Conservation (phyloP, 2,797 vertebrate species). For the Galago senegalensis region DNA sequence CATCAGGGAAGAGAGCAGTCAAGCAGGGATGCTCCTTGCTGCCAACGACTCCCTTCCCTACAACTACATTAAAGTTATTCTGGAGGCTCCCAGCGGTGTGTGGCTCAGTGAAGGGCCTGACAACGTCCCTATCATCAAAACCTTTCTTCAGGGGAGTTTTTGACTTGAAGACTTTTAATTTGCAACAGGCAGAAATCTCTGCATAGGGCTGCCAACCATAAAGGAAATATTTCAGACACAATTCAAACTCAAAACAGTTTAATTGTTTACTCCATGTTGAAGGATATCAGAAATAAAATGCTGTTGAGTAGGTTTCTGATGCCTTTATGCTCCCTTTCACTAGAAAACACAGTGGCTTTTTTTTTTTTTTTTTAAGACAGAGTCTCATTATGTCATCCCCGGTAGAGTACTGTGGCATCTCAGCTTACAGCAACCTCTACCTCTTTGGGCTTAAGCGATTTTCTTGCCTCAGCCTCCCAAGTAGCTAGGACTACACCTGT, state of each 20-base stretch:
- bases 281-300: constrained; percentile 16
- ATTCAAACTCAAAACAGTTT: constrained; percentile 47
- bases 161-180: not conserved
- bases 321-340: not conserved
- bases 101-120: not conserved
- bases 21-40: constrained; percentile 48
- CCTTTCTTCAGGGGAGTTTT: not conserved
- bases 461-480: no score
- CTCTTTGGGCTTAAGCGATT: no score
- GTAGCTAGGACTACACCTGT: no score
- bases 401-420: no score
- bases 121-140: not conserved
- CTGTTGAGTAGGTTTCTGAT: constrained; percentile 38
- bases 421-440: no score
- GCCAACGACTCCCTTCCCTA: not conserved
- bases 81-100: not conserved
- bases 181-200: constrained; percentile 6
- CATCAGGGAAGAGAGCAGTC: constrained; percentile 77
- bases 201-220: constrained; percentile 15
- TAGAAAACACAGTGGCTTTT: not conserved
- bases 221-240: constrained; percentile 30
- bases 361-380: no score
- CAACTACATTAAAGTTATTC: not conserved
- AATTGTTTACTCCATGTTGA: constrained; percentile 24
- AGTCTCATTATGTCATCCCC: no score